Evolutionary conservation across 1,140 invertebrate species (phyloP), one percentile per base, ranked within the genome.

Genomic region (Neodiprion virginianus): DNA sequence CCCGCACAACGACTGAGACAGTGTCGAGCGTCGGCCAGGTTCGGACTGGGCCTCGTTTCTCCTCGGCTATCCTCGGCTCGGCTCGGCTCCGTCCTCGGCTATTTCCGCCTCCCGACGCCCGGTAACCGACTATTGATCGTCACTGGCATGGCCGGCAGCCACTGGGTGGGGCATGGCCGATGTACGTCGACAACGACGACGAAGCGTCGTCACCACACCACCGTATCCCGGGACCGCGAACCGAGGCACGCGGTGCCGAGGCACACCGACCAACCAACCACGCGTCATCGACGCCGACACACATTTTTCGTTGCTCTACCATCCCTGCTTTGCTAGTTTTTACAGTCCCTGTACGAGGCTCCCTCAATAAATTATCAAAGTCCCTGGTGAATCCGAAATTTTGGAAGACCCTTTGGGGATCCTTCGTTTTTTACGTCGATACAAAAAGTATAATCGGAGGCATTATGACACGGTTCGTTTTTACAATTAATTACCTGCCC

Each of bases 1-100:
- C 87, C 87, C 86, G 87, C 86, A 83, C 86, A 82, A 79, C 85
- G 85, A 88, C 87, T 88, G 87, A 87, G 81, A 84, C 84, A 82
- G 82, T 83, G 84, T 84, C 86, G 83, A 81, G 77, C 75, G 75
- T 83, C 86, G 85, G 81, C n/a, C 73, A 71, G 75, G 67, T 76
- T 83, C 82, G 80, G 79, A 80, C 80, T 76, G 77, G 79, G 79
- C 74, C 74, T 82, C 82, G 79, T 74, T 7, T 7, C 0, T 8
- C 0, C 8, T 79, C 82, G 82, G 50, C 67, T 23, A 23, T 47
- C 10, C n/a, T 74, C 77, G 77, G 21, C 1, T 12, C 53, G 53
- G 53, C 53, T 61, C 53, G 53, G 53, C 53, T n/a, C n/a, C 53
- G 53, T 61, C 11, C n/a, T 61, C 53, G 53, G 11, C 9, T 12